Evolutionary conservation across 2,888 invertebrate genomes (phyloP), one percentile per base, ranked within the genome.

Genomic region (Desoria tigrina): DNA sequence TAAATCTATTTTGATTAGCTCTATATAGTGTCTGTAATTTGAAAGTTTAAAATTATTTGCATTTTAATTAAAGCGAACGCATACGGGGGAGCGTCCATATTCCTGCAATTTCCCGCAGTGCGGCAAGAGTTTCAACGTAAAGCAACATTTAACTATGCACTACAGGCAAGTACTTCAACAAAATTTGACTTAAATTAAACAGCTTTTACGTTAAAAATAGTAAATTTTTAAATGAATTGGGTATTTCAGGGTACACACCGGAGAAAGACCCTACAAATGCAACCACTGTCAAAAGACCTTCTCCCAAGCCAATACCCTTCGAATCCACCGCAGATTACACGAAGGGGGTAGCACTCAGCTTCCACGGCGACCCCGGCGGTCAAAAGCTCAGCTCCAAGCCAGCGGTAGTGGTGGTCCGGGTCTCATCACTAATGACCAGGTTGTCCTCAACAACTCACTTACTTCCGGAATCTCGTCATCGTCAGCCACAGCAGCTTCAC

Each of bases 131-230:
- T 61, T 61, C 39, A 61, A 61, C 37, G 50, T 61, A 9, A 61
- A 61, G 24, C 61, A 45, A 18, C 61, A 61, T 32, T 26, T 61
- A 6, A 61, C 61, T 6, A 26, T 61, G 23, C 61, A 61, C 39
- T 32, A 50, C 14, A 28, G n/a, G n/a, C n/a, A n/a, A n/a, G n/a
- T n/a, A n/a, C n/a, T n/a, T n/a, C n/a, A n/a, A n/a, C n/a, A n/a
- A n/a, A n/a, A n/a, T n/a, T n/a, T n/a, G n/a, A 9, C 21, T 49
- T 49, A 70, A 70, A 27, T 56, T 65, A 3, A 80, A 80, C 68
- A 77, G 76, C 1, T 80, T 80, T 63, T 77, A 78, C 28, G 77
- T 79, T 0, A 78, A 77, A 61, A 77, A 78, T n/a, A n/a, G n/a
- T n/a, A n/a, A n/a, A n/a, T n/a, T n/a, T n/a, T n/a, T n/a, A n/a